Evolutionary conservation across 2,797 vertebrate genomes (phyloP).

Genomic region (Oryzias dopingdopingensis): DNA sequence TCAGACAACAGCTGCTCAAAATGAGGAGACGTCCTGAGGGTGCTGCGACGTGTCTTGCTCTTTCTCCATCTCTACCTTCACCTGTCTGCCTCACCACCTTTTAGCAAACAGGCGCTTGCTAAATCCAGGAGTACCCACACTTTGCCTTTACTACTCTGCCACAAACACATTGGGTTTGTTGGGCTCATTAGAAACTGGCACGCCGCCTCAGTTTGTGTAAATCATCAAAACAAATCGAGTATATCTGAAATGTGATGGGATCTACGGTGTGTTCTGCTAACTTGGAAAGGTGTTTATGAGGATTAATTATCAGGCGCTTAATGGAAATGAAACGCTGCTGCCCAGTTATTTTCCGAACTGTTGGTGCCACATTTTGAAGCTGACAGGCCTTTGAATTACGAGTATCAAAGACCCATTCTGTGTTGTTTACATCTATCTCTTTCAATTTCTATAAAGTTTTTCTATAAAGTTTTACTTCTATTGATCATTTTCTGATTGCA

Average conservation of each 20-base stretch:
- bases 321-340: slow-evolving; percentile 23
- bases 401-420: slow-evolving; percentile 19
- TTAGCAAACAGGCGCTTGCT: slow-evolving; percentile 29
- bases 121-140: slow-evolving; percentile 32
- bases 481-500: slow-evolving; percentile 15
- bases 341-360: not conserved
- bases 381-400: slow-evolving; percentile 21
- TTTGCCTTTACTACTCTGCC: slow-evolving; percentile 5
- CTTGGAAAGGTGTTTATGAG: slow-evolving; percentile 19
- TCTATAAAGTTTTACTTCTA: not conserved
- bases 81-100: slow-evolving; percentile 56
- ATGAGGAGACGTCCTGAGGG: slow-evolving; percentile 72
- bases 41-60: slow-evolving; percentile 69
- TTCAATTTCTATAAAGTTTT: slow-evolving; percentile 21
- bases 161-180: slow-evolving; percentile 11
- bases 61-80: slow-evolving; percentile 57
- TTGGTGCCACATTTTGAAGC: slow-evolving; percentile 15
- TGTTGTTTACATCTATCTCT: slow-evolving; percentile 19
- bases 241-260: slow-evolving; percentile 27
- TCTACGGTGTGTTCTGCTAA: slow-evolving; percentile 27
- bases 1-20: slow-evolving; percentile 80
- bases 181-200: slow-evolving; percentile 39
- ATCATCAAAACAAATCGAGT: slow-evolving; percentile 35
- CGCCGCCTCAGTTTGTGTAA: slow-evolving; percentile 33
- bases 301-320: slow-evolving; percentile 32